Evolutionary conservation across 2,797 vertebrate genomes (phyloP), one percentile per base, ranked within the genome.

Genomic region (Pterois miles): DNA sequence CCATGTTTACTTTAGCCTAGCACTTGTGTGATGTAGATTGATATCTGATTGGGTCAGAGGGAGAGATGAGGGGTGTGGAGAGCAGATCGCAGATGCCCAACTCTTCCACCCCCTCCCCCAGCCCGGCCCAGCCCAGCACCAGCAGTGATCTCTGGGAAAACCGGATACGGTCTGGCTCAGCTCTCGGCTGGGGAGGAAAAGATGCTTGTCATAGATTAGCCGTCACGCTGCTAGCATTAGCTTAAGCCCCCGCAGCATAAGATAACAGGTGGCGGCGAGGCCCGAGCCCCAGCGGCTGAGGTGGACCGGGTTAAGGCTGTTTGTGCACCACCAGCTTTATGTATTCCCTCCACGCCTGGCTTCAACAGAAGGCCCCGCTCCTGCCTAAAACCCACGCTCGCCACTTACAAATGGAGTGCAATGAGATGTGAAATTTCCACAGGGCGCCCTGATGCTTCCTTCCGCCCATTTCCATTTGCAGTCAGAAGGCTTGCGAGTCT

Each of bases 381-480:
- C 88, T 76, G 86, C 83, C 92, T 91, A 85, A 93, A 92, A 92
- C 87, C 86, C 62, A 74, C 62, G 65, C 89, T 92, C 66, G 29
- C 91, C 89, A 89, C 88, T 93, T 92, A 91, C 92, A 94, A 94
- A 95, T 93, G 91, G 93, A 94, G 93, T 91, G 93, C 90, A 93
- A 93, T 93, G 94, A 95, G 90, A 93, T 95, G 93, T 94, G 93
- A 94, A 94, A 94, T 94, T 94, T 94, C 90, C 93, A 92, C 92
- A 84, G 87, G 88, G 87, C 75, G 69, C 86, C 89, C 90, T 76
- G 83, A 91, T 90, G 91, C 90, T 89, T 91, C 87, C 87, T 83
- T 88, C 86, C 88, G 71, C 87, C 88, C 81, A 81, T 89, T 91
- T 92, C 86, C 90, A 90, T 92, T 92, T 93, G 89, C 86, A 86